Evolutionary conservation across 2,888 invertebrate genomes (phyloP), one percentile per base, ranked within the genome.

Genomic region (Camponotus fellah): DNA sequence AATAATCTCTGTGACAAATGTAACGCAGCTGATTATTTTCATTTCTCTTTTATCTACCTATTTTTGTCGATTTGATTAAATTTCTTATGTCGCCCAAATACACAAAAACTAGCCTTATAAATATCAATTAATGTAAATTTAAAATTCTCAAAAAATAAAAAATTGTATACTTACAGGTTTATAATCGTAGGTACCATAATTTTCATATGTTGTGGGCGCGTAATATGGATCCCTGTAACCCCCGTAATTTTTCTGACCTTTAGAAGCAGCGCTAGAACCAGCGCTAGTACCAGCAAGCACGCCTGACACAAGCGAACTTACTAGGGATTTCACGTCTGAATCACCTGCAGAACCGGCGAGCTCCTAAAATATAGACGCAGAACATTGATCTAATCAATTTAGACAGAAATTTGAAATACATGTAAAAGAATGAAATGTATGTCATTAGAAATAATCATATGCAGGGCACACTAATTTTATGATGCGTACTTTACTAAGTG

Each of bases 231-330:
- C 91, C 8, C 49, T 85, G 2, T 49, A 21, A 6, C 69, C 32
- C 1, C 81, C 40, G 9, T 40, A n/a, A 40, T n/a, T 12, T 17
- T 86, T 87, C 0, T 88, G 83, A 4, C 91, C 92, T 43, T 92
- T 94, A 1, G 93, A 86, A 12, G 94, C 94, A 2, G 93, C 92
- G 46, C 92, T 94, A 1, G 93, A 86, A 12, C 94, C 94, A 2
- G 93, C 92, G 71, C 94, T 95, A 0, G 93, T 87, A 0, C 95
- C 95, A 5, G 94, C 90, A 8, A 93, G 80, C 2, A 92, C 87
- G n/a, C 95, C 94, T 4, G 93, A 91, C 10, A 94, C 87, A 17
- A 95, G 85, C 3, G 94, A 91, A 37, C 92, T 91, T 12, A 95
- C 89, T 3, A 95, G 74, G 4, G 91, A 88, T 3, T 92, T 91